These are phyloP conservation scores for Prunella strophiata DNA, from an alignment of 2,797 vertebrate genomes.

Conservation along the genomic window DNA sequence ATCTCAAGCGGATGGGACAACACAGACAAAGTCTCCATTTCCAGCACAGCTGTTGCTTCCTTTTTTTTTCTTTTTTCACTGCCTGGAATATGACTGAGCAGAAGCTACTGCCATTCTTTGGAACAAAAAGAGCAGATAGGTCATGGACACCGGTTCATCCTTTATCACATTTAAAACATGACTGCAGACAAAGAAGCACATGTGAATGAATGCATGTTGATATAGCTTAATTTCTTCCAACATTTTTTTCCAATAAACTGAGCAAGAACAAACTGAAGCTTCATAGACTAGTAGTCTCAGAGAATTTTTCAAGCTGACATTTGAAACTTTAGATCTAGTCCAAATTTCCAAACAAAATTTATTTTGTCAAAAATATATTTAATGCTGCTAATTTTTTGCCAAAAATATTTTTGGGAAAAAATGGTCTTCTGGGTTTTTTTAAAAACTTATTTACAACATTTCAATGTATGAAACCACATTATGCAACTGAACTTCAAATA, in stretches of 20 bases:
- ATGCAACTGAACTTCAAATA: neutral
- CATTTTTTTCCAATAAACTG: neutral
- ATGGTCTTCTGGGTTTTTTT: neutral
- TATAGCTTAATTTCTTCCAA: neutral
- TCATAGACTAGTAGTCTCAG: neutral
- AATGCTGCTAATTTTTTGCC: neutral
- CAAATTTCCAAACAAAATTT: neutral
- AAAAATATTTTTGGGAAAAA: neutral
- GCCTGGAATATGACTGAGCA: neutral
- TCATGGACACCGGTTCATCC: accelerated
- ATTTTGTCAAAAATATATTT: neutral
- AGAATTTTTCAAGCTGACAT: neutral
- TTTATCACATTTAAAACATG: neutral
- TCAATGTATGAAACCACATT: neutral
- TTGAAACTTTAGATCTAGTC: neutral
- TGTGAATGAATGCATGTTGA: neutral
- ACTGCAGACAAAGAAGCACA: neutral
- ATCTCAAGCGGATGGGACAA: neutral
- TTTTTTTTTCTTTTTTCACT: neutral
- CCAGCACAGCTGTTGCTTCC: neutral
- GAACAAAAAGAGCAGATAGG: neutral
- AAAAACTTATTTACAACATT: neutral
- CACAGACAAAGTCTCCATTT: neutral
- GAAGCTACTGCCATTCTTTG: neutral
- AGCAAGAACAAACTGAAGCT: neutral